A percentile compares a stretch with the other conserved stretches of the same genome.
Evolutionary conservation across 2,888 invertebrate genomes (phyloP).

Genomic region (Drosophila mimica): DNA sequence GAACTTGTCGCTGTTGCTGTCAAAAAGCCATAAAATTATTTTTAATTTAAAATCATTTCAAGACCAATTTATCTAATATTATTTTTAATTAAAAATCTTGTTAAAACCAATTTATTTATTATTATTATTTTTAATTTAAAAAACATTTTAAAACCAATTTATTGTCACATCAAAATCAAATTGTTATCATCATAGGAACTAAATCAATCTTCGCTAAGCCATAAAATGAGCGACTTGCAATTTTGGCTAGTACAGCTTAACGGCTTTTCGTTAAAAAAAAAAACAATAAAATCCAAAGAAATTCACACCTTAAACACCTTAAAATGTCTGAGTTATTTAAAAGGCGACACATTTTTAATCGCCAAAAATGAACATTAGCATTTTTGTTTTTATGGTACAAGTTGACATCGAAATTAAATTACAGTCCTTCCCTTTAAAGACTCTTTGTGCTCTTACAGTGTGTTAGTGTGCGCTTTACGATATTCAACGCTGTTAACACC

Average conservation of each 20-base stretch:
- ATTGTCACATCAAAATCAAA: background rate
- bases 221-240: constrained; percentile 11
- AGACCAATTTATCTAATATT: background rate
- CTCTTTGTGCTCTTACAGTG: constrained; percentile 3
- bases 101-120: background rate
- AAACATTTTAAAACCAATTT: background rate
- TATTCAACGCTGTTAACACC: constrained; percentile 39
- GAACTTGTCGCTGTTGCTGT: background rate
- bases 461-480: constrained; percentile 25
- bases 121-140: background rate
- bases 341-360: background rate
- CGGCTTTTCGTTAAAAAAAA: background rate
- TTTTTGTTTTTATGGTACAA: background rate
- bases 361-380: background rate
- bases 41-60: background rate
- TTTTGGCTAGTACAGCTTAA: background rate
- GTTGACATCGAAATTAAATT: background rate
- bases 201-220: background rate
- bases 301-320: background rate
- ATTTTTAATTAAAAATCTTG: background rate
- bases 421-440: constrained; percentile 4
- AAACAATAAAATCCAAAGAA: background rate
- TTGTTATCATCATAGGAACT: background rate
- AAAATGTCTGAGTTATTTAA: background rate
- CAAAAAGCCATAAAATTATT: background rate